Conservation (phyloP, 2,113 vertebrate species). For the Ranitomeya variabilis region DNA sequence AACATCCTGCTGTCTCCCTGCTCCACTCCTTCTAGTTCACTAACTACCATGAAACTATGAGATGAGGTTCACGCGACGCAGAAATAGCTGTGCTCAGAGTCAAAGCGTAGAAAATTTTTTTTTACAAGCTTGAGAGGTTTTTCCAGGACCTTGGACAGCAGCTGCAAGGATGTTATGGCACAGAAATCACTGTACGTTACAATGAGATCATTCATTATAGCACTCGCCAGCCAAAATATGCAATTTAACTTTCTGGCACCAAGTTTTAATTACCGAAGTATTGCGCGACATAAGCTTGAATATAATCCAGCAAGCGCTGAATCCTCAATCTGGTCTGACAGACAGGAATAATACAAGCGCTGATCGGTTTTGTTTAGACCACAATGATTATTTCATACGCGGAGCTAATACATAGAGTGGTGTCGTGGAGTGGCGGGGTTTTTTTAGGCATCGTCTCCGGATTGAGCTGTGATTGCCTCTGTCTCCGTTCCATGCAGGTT, state of each 20-base stretch:
- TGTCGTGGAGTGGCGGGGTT: background rate
- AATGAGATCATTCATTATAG: slow-evolving; percentile 23
- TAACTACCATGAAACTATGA: slow-evolving; percentile 33
- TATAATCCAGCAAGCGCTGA: background rate
- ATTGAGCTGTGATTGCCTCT: slow-evolving; percentile 16
- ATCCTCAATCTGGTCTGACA: slow-evolving; percentile 8
- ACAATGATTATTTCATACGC: slow-evolving; percentile 13
- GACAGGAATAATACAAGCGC: background rate
- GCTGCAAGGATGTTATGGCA: slow-evolving; percentile 10
- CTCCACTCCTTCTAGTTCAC: slow-evolving; percentile 16
- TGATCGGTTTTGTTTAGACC: slow-evolving; percentile 30
- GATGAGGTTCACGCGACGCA: slow-evolving; percentile 3
- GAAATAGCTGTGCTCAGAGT: background rate
- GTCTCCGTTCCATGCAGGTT: slow-evolving; percentile 75
- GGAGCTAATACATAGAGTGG: background rate
- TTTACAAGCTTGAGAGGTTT: slow-evolving; percentile 10
- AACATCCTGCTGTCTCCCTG: background rate
- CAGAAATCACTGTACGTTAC: slow-evolving; percentile 17
- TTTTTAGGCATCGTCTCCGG: background rate
- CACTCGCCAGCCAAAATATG: slow-evolving; percentile 11
- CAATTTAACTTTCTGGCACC: slow-evolving; percentile 22
- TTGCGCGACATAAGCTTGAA: slow-evolving; percentile 33
- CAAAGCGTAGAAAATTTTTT: background rate
- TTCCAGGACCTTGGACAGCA: slow-evolving; percentile 23
- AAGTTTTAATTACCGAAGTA: slow-evolving; percentile 42